Percentiles rank a stretch among this genome's conserved stretches.
phyloP scores from a whole-genome alignment of 2,888 invertebrate genomes.

The Dasysyrphus tricinctus region DNA sequence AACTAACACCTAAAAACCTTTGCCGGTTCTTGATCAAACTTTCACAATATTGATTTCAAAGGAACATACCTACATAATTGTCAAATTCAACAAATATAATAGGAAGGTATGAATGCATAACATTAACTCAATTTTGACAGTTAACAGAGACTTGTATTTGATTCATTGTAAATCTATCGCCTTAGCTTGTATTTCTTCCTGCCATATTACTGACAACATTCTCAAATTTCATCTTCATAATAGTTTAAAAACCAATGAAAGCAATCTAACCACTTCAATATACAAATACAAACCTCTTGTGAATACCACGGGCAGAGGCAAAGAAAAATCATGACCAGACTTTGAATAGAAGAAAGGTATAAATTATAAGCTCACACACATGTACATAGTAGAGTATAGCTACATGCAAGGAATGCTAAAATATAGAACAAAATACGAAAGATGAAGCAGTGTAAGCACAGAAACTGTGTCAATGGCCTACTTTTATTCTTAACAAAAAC shows the following conservation, averaged over 20 bases:
- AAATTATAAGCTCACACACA: slow-evolving; percentile 27
- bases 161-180: slow-evolving; percentile 15
- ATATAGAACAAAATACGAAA: slow-evolving; percentile 51
- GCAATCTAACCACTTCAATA: slow-evolving; percentile 67
- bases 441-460: slow-evolving; percentile 56
- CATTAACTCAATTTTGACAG: background rate
- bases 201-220: slow-evolving; percentile 31
- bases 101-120: background rate
- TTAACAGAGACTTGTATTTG: background rate
- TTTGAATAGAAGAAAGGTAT: slow-evolving; percentile 68
- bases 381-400: background rate
- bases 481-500: slow-evolving; percentile 51
- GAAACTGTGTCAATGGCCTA: slow-evolving; percentile 70
- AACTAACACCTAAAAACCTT: no score
- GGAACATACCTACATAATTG: no score
- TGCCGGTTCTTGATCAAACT: no score
- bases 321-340: slow-evolving; percentile 63
- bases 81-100: background rate
- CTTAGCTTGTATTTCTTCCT: slow-evolving; percentile 14
- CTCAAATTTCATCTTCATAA: slow-evolving; percentile 19
- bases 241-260: slow-evolving; percentile 33
- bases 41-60: no score
- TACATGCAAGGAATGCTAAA: slow-evolving; percentile 49
- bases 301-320: no score
- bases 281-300: background rate